Evolutionary conservation across 2,113 vertebrate species (phyloP), one percentile per base, ranked within the genome.

Genomic region (Daboia siamensis): DNA sequence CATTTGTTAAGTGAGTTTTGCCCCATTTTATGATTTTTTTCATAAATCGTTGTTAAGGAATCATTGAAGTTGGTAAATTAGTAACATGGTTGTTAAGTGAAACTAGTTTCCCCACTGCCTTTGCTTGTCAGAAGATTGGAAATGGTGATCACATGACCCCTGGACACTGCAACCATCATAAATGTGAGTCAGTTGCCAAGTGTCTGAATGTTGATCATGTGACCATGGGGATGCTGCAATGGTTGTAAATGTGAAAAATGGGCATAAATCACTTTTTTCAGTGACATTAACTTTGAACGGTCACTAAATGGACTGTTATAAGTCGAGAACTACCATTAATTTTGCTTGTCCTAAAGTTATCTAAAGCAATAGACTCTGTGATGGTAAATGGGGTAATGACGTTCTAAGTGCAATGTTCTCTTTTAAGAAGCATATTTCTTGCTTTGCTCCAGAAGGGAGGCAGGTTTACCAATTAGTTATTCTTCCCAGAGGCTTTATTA

Each of bases 371-470:
- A 4, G 7, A 29, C n/a, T 80, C 20, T 64, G 57, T 87, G 88
- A 21, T 39, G 26, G 29, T 48, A 92, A 1, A n/a, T 23, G 39
- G 57, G 39, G 89, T 54, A 54, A 26, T 56, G 24, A 91, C 51
- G 20, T 84, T n/a, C 55, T 21, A n/a, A 69, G n/a, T 1, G n/a
- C 23, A 13, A 39, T 20, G 17, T 26, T 44, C n/a, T 59, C 15
- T 90, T 92, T 61, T 56, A 86, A 59, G 54, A 51, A 57, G 21
- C 90, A 54, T 84, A 74, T 48, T 92, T 48, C 85, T 44, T 93
- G 51, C 56, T 52, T 17, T 84, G 5, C 17, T 51, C 10, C 7
- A 5, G 57, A 86, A 48, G 39, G 51, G 87, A 13, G 29, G 21
- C 20, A 15, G 57, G 33, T 74, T 80, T 59, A 29, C 85, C 85